phyloP scores from a whole-genome alignment of 2,113 vertebrate genomes.

The Ophiodon elongatus region DNA sequence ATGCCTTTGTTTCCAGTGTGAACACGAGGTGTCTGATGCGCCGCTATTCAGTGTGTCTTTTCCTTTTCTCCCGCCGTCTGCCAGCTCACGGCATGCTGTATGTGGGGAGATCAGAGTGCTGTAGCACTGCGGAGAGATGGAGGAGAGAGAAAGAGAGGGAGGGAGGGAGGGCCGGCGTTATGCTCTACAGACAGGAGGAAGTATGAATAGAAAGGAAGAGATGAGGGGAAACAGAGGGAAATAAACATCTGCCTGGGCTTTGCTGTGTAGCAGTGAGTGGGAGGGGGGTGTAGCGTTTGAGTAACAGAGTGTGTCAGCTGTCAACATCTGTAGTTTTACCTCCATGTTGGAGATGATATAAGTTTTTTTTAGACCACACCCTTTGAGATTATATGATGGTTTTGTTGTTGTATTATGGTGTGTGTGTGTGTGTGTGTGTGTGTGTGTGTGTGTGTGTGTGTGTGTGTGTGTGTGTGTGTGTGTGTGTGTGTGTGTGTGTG shows the following conservation, averaged over 20 bases:
- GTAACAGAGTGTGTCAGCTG: slow-evolving; percentile 53
- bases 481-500: slow-evolving; percentile 4
- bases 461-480: neutral
- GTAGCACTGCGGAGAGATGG: slow-evolving; percentile 76
- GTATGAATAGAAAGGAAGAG: slow-evolving; percentile 37
- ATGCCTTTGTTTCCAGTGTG: slow-evolving; percentile 34
- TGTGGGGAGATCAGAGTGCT: slow-evolving; percentile 43
- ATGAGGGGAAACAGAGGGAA: slow-evolving; percentile 25
- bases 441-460: neutral
- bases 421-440: slow-evolving; percentile 23
- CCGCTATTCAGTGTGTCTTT: slow-evolving; percentile 21
- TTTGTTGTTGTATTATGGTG: slow-evolving; percentile 17
- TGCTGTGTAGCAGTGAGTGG: slow-evolving; percentile 23
- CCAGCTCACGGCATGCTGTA: slow-evolving; percentile 54
- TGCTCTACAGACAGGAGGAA: slow-evolving; percentile 57
- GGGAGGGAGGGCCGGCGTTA: slow-evolving; percentile 48
- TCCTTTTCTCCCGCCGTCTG: slow-evolving; percentile 57
- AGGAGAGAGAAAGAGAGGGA: slow-evolving; percentile 9
- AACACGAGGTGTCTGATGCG: slow-evolving; percentile 10
- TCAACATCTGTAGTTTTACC: slow-evolving; percentile 55
- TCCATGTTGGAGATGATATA: slow-evolving; percentile 61
- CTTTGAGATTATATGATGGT: slow-evolving; percentile 45
- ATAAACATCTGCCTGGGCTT: slow-evolving; percentile 42
- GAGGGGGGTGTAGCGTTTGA: neutral
- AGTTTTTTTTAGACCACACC: slow-evolving; percentile 71